Evolutionary conservation across 1,140 invertebrate genomes (phyloP).

Genomic region (Conus ventricosus): DNA sequence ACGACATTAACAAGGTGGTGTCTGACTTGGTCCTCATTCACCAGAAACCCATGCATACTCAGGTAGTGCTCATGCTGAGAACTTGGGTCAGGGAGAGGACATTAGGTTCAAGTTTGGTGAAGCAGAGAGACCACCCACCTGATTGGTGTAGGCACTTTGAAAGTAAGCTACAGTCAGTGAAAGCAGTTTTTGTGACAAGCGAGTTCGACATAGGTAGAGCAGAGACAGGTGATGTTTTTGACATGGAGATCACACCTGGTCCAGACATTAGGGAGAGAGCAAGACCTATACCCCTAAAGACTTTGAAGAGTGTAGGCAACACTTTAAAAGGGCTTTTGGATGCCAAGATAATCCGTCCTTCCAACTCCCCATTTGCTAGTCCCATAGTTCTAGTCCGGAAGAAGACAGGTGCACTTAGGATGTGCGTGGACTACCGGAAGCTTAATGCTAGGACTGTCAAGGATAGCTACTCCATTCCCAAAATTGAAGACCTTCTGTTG

Average conservation of each 20-base stretch:
- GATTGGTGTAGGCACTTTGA: neutral
- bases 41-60: neutral
- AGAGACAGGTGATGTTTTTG: too few species aligned
- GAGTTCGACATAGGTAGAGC: neutral
- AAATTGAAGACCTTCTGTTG: conserved; percentile 7
- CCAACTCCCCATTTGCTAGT: neutral
- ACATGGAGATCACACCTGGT: neutral
- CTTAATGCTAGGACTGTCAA: neutral
- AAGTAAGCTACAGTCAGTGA: neutral
- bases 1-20: neutral
- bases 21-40: neutral
- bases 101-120: neutral
- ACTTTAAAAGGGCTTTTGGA: neutral
- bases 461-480: neutral
- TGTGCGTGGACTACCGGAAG: conserved; percentile 14
- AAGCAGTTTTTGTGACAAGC: neutral
- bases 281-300: conserved; percentile 9
- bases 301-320: neutral
- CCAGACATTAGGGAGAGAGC: neutral
- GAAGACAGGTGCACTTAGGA: neutral
- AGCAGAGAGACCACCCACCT: neutral
- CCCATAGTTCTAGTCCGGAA: conserved; percentile 27
- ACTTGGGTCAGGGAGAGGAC: neutral
- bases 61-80: neutral
- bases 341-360: neutral